Conservation (phyloP, 1,140 invertebrate genomes). For the Drosophila auraria region DNA sequence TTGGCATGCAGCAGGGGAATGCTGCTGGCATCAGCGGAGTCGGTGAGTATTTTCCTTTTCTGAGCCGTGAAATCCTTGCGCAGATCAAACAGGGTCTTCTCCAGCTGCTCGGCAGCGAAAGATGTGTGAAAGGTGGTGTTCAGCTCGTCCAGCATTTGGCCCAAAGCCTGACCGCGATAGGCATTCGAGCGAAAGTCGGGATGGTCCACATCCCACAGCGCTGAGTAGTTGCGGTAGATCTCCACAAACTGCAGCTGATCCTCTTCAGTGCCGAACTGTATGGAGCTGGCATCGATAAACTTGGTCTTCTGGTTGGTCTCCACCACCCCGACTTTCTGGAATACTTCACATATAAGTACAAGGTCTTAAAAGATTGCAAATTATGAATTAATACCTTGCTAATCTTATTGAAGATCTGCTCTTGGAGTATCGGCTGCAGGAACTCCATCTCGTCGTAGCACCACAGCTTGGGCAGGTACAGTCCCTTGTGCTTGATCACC, state of each 20-base stretch:
- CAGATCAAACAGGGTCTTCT: conserved; percentile 74
- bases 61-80: conserved; percentile 73
- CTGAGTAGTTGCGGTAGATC: conserved; percentile 74
- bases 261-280: conserved; percentile 52
- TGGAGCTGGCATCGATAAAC: conserved; percentile 65
- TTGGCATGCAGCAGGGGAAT: conserved; percentile 67
- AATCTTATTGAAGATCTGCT: conserved; percentile 72
- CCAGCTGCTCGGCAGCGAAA: conserved; percentile 55
- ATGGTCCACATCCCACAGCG: conserved; percentile 79
- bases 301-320: conserved; percentile 67
- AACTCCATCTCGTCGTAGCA: conserved; percentile 81
- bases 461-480: conserved; percentile 79
- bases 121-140: conserved; percentile 55
- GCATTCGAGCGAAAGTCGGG: conserved; percentile 76
- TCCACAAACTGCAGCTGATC: conserved; percentile 76
- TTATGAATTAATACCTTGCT: conserved; percentile 67
- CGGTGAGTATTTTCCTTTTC: conserved; percentile 66
- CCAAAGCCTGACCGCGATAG: conserved; percentile 71
- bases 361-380: too few species aligned
- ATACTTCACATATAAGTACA: not conserved
- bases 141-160: conserved; percentile 73
- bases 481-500: conserved; percentile 76
- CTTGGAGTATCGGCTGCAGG: conserved; percentile 67
- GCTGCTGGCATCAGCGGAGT: conserved; percentile 27
- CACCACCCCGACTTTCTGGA: conserved; percentile 72